Percentiles rank a stretch among this genome's conserved stretches.
Evolutionary conservation across 1,140 invertebrate genomes (phyloP).

Genomic region (Tetranychus urticae): DNA sequence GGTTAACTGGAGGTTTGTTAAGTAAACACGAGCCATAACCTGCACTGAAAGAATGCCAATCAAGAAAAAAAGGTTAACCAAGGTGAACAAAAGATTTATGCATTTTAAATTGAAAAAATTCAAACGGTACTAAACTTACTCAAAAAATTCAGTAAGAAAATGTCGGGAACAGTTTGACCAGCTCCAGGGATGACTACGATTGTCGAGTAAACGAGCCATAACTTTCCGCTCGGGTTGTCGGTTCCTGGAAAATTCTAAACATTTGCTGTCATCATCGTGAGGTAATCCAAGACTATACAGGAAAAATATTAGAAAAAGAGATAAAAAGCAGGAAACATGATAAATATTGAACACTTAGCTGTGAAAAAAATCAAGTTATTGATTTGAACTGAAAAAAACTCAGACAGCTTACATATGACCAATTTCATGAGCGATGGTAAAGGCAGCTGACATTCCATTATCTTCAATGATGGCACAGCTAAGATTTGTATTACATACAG

Average conservation of each 20-base stretch:
- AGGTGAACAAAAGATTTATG: background rate
- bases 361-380: background rate
- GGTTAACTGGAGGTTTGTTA: constrained; percentile 30
- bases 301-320: constrained; percentile 13
- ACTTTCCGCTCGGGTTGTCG: constrained; percentile 22
- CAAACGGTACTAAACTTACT: constrained; percentile 34
- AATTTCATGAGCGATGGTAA: constrained; percentile 75
- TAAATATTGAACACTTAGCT: background rate
- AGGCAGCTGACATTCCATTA: constrained; percentile 65
- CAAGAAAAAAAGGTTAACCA: background rate
- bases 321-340: background rate
- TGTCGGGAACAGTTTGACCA: constrained; percentile 69
- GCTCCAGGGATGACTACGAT: constrained; percentile 62
- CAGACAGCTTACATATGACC: constrained; percentile 53
- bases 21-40: constrained; percentile 37
- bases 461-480: constrained; percentile 73
- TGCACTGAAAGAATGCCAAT: constrained; percentile 23
- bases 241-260: constrained; percentile 26
- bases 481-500: constrained; percentile 45
- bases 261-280: constrained; percentile 51
- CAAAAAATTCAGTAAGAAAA: constrained; percentile 60
- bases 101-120: background rate
- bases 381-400: background rate
- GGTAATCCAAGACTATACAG: constrained; percentile 50
- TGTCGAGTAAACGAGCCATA: constrained; percentile 55